A percentile compares a stretch with the other conserved stretches of the same genome.
These are phyloP conservation scores for Drosophila auraria DNA, from an alignment of 1,140 invertebrate species.

Conservation along the genomic window DNA sequence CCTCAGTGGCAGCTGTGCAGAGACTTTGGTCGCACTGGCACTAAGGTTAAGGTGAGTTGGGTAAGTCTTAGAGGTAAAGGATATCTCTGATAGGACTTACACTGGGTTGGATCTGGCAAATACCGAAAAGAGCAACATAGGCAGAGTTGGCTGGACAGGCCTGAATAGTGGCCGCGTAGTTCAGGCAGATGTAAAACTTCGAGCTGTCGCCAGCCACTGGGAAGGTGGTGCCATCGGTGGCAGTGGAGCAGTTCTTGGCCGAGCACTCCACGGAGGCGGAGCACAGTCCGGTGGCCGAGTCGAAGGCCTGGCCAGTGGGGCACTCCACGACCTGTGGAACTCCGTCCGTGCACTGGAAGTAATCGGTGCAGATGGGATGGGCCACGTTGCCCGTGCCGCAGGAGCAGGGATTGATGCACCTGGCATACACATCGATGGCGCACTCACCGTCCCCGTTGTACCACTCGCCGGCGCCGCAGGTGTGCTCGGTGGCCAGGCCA, in stretches of 20 bases:
- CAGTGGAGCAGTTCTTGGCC: conserved; percentile 34
- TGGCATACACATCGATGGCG: conserved; percentile 54
- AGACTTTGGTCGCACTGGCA: conserved; percentile 54
- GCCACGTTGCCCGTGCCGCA: conserved; percentile 54
- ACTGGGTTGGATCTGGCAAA: conserved; percentile 56
- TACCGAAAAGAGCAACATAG: background rate
- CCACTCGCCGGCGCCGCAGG: conserved; percentile 54
- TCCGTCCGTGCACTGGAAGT: conserved; percentile 67
- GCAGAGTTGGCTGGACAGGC: conserved; percentile 28
- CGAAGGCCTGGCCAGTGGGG: conserved; percentile 41
- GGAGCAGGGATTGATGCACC: conserved; percentile 70
- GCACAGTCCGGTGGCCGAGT: conserved; percentile 31
- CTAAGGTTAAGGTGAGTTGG: conserved; percentile 5
- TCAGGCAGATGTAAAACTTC: conserved; percentile 48
- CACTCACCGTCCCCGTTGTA: conserved; percentile 48
- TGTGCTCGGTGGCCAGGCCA: conserved; percentile 39
- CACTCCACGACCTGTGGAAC: conserved; percentile 58
- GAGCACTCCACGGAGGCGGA: conserved; percentile 24
- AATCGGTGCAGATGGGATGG: conserved; percentile 72
- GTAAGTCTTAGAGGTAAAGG: too few species aligned
- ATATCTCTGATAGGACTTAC: conserved; percentile 30
- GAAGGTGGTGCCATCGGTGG: conserved; percentile 18
- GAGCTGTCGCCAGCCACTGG: conserved; percentile 36
- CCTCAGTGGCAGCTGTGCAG: conserved; percentile 26
- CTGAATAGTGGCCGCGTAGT: conserved; percentile 31